Conservation (phyloP, 1,140 invertebrate species). For the Pantala flavescens region DNA sequence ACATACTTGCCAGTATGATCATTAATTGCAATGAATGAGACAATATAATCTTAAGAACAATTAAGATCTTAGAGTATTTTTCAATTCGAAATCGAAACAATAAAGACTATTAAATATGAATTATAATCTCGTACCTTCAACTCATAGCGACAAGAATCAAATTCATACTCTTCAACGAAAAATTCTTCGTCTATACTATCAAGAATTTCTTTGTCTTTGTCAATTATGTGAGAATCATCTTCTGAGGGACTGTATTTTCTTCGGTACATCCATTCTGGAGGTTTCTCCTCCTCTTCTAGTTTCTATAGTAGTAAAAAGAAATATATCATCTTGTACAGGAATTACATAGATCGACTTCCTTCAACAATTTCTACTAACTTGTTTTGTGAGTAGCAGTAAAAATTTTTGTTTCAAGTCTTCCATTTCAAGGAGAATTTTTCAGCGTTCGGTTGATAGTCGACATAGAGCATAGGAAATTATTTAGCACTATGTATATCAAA, state of each 20-base stretch:
- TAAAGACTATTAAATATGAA: background rate
- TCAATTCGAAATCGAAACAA: background rate
- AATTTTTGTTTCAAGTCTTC: no score
- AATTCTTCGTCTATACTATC: background rate
- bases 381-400: no score
- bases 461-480: no score
- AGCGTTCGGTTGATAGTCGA: no score
- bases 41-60: background rate
- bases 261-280: background rate
- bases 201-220: background rate
- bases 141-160: background rate
- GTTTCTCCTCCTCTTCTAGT: background rate
- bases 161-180: background rate
- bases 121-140: background rate
- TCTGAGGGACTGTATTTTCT: background rate
- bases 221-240: background rate
- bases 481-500: no score
- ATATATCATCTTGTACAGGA: no score
- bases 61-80: background rate
- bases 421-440: no score
- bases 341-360: no score
- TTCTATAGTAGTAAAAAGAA: background rate
- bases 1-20: no score
- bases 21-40: background rate
- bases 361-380: no score